phyloP scores from a whole-genome alignment of 92 coral and sea anemone genomes.

The Parazoanthus darwini region DNA sequence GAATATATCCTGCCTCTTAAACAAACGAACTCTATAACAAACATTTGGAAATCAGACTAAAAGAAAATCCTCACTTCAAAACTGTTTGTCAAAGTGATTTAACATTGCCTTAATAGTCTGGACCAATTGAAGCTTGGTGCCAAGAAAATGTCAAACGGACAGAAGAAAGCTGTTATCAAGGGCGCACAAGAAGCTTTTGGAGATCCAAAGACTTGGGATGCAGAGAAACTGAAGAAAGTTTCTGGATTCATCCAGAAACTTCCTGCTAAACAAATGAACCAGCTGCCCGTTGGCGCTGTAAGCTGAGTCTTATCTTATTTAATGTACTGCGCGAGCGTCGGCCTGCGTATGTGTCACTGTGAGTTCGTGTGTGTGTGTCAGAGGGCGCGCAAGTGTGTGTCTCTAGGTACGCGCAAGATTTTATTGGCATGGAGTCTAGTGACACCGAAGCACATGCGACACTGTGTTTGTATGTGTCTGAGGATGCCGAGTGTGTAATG shows the following conservation, averaged over 20 bases:
- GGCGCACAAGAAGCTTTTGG: constrained; percentile 60
- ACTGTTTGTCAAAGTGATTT: no score
- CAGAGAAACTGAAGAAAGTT: constrained; percentile 38
- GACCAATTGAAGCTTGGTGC: constrained; percentile 29
- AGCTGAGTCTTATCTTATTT: background rate
- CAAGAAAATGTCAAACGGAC: constrained; percentile 25
- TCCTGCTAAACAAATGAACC: constrained; percentile 31
- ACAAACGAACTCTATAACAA: no score
- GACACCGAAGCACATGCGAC: background rate
- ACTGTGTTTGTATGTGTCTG: no score
- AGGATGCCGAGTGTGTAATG: no score
- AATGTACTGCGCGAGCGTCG: background rate
- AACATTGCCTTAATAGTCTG: background rate
- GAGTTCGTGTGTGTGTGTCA: background rate
- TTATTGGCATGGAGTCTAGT: no score
- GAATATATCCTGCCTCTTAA: no score
- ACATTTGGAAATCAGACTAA: no score
- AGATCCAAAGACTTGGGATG: constrained; percentile 46
- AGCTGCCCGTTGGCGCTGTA: constrained; percentile 41
- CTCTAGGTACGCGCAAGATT: background rate
- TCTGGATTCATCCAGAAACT: constrained; percentile 19
- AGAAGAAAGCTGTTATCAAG: constrained; percentile 42
- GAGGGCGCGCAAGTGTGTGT: background rate
- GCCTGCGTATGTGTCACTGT: background rate
- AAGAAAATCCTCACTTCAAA: no score